These are phyloP conservation scores for Diogma glabrata DNA, from an alignment of 2,888 invertebrate species.

Conservation along the genomic window DNA sequence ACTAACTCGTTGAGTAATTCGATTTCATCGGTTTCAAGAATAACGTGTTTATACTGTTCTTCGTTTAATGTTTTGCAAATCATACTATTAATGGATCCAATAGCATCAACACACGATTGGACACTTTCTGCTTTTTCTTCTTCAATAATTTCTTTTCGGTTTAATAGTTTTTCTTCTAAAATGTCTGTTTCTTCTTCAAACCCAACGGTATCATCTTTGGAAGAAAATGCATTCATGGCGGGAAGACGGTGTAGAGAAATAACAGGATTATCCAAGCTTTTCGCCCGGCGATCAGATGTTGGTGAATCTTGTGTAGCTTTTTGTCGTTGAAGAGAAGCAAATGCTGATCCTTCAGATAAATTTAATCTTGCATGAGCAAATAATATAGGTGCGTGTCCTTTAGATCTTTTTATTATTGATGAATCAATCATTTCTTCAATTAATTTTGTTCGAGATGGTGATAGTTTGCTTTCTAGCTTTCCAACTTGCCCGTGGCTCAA, in stretches of 20 bases:
- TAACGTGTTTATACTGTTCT: conserved; percentile 35
- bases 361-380: conserved; percentile 72
- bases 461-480: conserved; percentile 20
- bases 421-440: conserved; percentile 57
- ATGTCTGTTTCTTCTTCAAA: conserved; percentile 55
- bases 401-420: conserved; percentile 52
- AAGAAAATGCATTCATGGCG: conserved; percentile 74
- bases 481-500: conserved; percentile 19
- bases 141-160: conserved; percentile 35
- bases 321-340: conserved; percentile 61
- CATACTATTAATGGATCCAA: conserved; percentile 31
- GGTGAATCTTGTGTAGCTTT: conserved; percentile 64
- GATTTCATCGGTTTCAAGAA: conserved; percentile 47
- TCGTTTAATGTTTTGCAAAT: conserved; percentile 22
- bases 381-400: conserved; percentile 63
- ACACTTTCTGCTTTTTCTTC: conserved; percentile 41
- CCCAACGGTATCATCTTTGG: conserved; percentile 79
- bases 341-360: conserved; percentile 72
- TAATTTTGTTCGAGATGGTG: conserved; percentile 39
- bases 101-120: conserved; percentile 36
- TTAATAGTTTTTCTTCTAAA: conserved; percentile 46
- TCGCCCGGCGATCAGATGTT: conserved; percentile 61
- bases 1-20: conserved; percentile 43
- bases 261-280: conserved; percentile 74
- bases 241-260: conserved; percentile 69